Percentiles rank a stretch among this genome's conserved stretches.
These are phyloP conservation scores for Drosophila multiciliata DNA, from an alignment of 2,888 invertebrate species.

Conservation along the genomic window DNA sequence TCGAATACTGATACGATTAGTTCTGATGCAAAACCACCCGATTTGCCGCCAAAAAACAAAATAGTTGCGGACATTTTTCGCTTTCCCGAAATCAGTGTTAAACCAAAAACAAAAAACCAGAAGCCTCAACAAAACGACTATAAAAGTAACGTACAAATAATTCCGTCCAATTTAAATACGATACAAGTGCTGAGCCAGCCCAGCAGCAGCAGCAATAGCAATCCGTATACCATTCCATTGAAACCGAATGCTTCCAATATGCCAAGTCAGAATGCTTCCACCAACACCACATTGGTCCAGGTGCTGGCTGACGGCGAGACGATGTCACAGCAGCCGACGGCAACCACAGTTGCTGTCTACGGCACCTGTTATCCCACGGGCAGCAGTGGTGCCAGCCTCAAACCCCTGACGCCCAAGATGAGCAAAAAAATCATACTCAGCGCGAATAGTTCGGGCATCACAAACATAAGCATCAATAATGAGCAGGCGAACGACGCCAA, in stretches of 20 bases:
- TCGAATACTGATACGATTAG: conserved; percentile 83
- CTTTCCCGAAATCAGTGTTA: conserved; percentile 77
- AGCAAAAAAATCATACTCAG: conserved; percentile 83
- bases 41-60: conserved; percentile 72
- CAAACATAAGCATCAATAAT: conserved; percentile 83
- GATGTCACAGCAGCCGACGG: conserved; percentile 20
- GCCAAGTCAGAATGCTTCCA: conserved; percentile 43
- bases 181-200: conserved; percentile 79
- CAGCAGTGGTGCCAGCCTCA: conserved; percentile 31
- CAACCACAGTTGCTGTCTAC: conserved; percentile 62
- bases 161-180: conserved; percentile 85
- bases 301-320: conserved; percentile 70
- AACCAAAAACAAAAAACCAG: conserved; percentile 44
- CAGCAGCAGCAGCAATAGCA: conserved; percentile 55
- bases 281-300: conserved; percentile 82
- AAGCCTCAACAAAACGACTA: conserved; percentile 71
- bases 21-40: conserved; percentile 64
- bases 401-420: conserved; percentile 76
- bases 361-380: conserved; percentile 67
- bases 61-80: conserved; percentile 81
- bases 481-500: conserved; percentile 60
- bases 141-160: conserved; percentile 85
- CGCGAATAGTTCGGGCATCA: conserved; percentile 83
- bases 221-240: conserved; percentile 81
- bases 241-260: conserved; percentile 66